Base-by-base conservation (phyloP, 2,113 vertebrate genomes). In the Anguilla japonica region DNA sequence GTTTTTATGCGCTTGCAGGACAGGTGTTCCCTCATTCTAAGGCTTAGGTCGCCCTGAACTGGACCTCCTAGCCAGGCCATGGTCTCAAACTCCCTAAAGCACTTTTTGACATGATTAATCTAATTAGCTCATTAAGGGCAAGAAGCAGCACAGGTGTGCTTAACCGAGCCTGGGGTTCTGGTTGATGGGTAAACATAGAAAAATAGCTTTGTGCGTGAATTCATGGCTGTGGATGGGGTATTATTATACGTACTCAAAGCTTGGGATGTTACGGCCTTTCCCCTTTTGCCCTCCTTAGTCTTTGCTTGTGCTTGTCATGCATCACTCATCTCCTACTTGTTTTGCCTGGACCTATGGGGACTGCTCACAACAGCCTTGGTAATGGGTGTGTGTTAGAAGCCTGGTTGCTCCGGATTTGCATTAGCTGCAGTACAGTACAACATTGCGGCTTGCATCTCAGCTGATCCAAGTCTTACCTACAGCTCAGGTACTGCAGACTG, bases 371-470 rank as follows among this genome's bases (percentile, higher is more conserved):
- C 6, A 75, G n/a, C 26, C n/a, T 13, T 75, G 67, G 67, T 75
- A 29, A 75, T 34, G 67, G 67, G 22, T 26, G 63, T 22, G 60
- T 63, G 3, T 63, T 63, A 63, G 16, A 3, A 63, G 67, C 67
- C n/a, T 29, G n/a, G 67, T 7, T 75, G 5, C 67, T 26, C n/a
- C 34, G n/a, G n/a, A 22, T 53, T 26, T 34, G 5, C n/a, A 4
- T 75, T 34, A n/a, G 92, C 90, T 91, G 92, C 93, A 22, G 60
- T 63, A 22, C 4, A 75, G 67, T 14, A 8, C 67, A 75, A 11
- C 67, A 13, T 29, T n/a, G 9, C 67, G 34, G 67, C 11, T 34
- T 75, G 67, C n/a, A n/a, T 75, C 67, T 34, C 67, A 34, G 9
- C n/a, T 75, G 67, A 75, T 75, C 50, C 60, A 26, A 63, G 60